Base-by-base conservation (phyloP, 2,888 invertebrate genomes). In the Chrysolina haemoptera region DNA sequence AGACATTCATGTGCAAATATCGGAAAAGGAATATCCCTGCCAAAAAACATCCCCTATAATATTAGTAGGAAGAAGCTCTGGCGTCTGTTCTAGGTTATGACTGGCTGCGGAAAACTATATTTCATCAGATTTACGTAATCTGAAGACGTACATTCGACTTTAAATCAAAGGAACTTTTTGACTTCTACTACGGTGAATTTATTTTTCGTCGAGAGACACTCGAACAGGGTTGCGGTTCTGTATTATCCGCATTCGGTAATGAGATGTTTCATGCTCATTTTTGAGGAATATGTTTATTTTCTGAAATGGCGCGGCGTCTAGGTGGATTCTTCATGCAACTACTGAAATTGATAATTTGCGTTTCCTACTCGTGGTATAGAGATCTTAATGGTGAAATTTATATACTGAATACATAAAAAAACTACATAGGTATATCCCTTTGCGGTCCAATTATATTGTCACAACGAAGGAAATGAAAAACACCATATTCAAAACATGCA, bases 71-170 rank as follows among this genome's bases (percentile, higher is more conserved):
- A 55, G 55, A 63, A 50, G 40, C 35, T 55, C 41, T 68, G 63
- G 63, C 62, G 46, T 35, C 53, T 41, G 41, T 20, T 53, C 50
- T 22, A 73, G 46, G 65, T 63, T 65, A 50, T 55, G 64, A 62
- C 62, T 62, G 74, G 66, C 68, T 78, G 77, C 78, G 79, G 80
- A 80, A 82, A 82, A 82, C 83, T 81, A 85, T 85, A 84, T 83
- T 83, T 85, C 82, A 83, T 77, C 76, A 81, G 84, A 84, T 84
- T 83, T 83, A 81, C 80, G 83, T 84, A 83, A 84, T 83, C 83
- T 82, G 79, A 79, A 82, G 79, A 82, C 82, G 80, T 81, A 83
- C 80, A 81, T 81, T 76, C 79, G 74, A 72, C 74, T 74, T 80
- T 83, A 82, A 82, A 83, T 83, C 83, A 83, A 81, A 75, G 62